phyloP scores from a whole-genome alignment of 1,140 invertebrate species.

The Drosophila mayri region DNA sequence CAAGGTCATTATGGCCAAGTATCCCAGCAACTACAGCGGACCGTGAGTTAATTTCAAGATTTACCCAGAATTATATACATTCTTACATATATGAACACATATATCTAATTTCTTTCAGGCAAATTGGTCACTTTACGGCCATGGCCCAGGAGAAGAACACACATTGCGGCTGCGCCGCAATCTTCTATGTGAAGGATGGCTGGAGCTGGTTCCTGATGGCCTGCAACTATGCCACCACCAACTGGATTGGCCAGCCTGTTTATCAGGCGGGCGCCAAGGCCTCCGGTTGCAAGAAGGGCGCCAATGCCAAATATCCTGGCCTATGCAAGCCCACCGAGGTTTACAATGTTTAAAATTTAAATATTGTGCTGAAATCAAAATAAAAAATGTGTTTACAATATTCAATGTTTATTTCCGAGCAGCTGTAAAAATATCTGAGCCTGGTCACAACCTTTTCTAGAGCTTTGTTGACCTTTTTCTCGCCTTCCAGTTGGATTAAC shows the following conservation, averaged over 20 bases:
- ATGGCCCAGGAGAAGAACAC: conserved; percentile 63
- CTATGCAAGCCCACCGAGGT: conserved; percentile 67
- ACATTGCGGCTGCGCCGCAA: conserved; percentile 62
- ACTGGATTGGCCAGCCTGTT: conserved; percentile 54
- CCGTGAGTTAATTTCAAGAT: conserved; percentile 22
- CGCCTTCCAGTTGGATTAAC: conserved; percentile 16
- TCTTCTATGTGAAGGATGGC: conserved; percentile 28
- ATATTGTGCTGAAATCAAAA: not conserved
- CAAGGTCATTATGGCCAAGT: conserved; percentile 56
- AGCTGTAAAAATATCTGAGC: conserved; percentile 4
- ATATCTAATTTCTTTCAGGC: not conserved
- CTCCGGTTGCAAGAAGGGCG: conserved; percentile 30
- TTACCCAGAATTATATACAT: no score
- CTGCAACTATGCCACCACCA: conserved; percentile 71
- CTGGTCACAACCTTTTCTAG: not conserved
- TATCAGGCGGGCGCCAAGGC: conserved; percentile 30
- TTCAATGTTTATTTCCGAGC: not conserved
- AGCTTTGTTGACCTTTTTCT: not conserved
- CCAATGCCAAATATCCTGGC: conserved; percentile 47
- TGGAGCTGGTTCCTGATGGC: conserved; percentile 48
- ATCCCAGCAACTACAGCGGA: conserved; percentile 44
- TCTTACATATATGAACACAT: no score
- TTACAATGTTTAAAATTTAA: conserved; percentile 31
- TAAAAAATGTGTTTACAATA: not conserved
- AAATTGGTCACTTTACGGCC: conserved; percentile 71